These are phyloP conservation scores for Pristionchus entomophagus DNA, from an alignment of 2,888 invertebrate species.

Conservation along the genomic window DNA sequence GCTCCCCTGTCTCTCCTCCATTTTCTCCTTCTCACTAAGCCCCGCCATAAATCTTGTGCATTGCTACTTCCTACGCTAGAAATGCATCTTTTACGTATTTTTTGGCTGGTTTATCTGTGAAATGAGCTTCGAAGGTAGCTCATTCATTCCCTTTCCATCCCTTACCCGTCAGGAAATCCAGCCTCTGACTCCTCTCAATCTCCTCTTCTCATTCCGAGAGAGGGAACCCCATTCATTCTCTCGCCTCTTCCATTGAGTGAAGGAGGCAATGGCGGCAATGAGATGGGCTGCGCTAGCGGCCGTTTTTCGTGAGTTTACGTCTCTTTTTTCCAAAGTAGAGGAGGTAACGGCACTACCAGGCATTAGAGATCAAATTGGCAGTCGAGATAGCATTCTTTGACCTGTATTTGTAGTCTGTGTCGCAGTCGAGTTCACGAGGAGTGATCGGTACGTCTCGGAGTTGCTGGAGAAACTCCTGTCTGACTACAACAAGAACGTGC, in stretches of 20 bases:
- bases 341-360: background rate
- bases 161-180: background rate
- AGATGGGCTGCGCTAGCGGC: background rate
- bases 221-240: background rate
- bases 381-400: no score
- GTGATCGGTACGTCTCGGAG: conserved; percentile 55
- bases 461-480: conserved; percentile 60
- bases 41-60: no score
- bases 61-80: no score
- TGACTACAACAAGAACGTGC: conserved; percentile 63
- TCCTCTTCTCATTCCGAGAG: background rate
- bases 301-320: background rate
- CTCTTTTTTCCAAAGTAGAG: background rate
- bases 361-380: background rate
- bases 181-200: background rate
- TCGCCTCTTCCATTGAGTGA: background rate
- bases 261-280: background rate
- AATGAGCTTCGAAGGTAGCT: background rate
- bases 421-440: background rate
- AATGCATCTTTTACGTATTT: no score
- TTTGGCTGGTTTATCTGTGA: no score
- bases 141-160: background rate
- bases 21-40: no score
- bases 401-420: background rate
- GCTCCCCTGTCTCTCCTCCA: no score